These are phyloP conservation scores for Typhlichthys subterraneus DNA, from an alignment of 2,797 vertebrate species.

Conservation along the genomic window DNA sequence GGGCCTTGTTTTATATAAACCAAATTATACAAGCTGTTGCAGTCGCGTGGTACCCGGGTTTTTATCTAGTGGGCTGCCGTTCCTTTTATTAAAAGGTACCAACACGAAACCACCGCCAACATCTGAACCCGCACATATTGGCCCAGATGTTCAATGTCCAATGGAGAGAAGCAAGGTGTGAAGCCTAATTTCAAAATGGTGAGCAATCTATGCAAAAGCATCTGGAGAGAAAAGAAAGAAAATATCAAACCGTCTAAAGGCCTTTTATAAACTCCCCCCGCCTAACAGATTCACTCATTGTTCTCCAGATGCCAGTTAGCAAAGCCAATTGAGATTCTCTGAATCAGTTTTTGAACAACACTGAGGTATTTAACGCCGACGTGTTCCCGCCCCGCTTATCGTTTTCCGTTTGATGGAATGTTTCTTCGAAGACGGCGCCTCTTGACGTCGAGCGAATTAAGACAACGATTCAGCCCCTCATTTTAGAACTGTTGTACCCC, in stretches of 20 bases:
- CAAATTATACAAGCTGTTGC: too few species aligned
- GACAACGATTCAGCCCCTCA: constrained; percentile 37
- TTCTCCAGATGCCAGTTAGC: constrained; percentile 73
- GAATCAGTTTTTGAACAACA: constrained; percentile 62
- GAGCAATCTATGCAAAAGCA: constrained; percentile 50
- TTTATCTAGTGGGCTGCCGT: constrained; percentile 7
- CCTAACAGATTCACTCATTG: constrained; percentile 61
- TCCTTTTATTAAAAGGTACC: not conserved
- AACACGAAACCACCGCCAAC: constrained; percentile 14
- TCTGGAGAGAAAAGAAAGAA: constrained; percentile 48
- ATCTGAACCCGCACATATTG: constrained; percentile 21
- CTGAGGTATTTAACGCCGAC: constrained; percentile 60
- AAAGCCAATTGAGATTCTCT: constrained; percentile 69
- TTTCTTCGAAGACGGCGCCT: constrained; percentile 68
- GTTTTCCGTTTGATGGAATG: constrained; percentile 74
- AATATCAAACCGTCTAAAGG: constrained; percentile 41
- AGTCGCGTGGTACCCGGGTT: constrained; percentile 14
- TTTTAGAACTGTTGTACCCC: constrained; percentile 38
- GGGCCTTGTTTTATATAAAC: too few species aligned
- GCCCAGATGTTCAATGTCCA: constrained; percentile 4
- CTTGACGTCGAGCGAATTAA: constrained; percentile 65
- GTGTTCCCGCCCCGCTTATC: constrained; percentile 44
- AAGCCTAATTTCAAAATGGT: constrained; percentile 47
- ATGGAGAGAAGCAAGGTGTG: constrained; percentile 56
- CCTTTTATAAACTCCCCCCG: constrained; percentile 56